A percentile compares a stretch with the other conserved stretches of the same genome.
Conservation (phyloP, 1,140 invertebrate species). For the Pantala flavescens region DNA sequence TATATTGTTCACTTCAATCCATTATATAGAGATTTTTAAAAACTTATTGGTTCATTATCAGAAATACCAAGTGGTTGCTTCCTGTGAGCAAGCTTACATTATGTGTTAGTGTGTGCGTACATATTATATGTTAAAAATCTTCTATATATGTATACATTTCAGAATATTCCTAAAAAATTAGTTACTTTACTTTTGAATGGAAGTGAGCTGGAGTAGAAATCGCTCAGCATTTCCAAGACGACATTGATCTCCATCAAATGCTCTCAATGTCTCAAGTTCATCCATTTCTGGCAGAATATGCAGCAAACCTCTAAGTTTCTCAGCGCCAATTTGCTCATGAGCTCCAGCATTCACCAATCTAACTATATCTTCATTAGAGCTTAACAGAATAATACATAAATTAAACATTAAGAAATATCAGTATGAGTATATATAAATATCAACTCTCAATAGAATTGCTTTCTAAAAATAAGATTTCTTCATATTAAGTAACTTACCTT, state of each 20-base stretch:
- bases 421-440: not conserved
- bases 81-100: no score
- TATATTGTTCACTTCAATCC: no score
- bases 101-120: no score
- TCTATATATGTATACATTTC: no score
- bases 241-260: slow-evolving; percentile 68
- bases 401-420: not conserved
- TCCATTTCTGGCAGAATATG: slow-evolving; percentile 89
- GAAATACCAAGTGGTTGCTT: no score
- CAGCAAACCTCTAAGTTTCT: slow-evolving; percentile 79
- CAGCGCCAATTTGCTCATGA: slow-evolving; percentile 82
- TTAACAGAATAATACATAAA: slow-evolving; percentile 30
- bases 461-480: not conserved
- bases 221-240: slow-evolving; percentile 86
- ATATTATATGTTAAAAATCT: no score
- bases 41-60: no score
- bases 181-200: slow-evolving; percentile 64
- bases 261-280: slow-evolving; percentile 81
- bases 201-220: slow-evolving; percentile 77
- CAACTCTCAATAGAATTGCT: not conserved
- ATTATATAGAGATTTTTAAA: no score
- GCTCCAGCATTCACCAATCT: slow-evolving; percentile 72
- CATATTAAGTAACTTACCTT: slow-evolving; percentile 43
- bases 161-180: no score
- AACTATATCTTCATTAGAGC: slow-evolving; percentile 85